Evolutionary conservation across 2,888 invertebrate species (phyloP), one percentile per base, ranked within the genome.

Genomic region (Synergus laeviventris): DNA sequence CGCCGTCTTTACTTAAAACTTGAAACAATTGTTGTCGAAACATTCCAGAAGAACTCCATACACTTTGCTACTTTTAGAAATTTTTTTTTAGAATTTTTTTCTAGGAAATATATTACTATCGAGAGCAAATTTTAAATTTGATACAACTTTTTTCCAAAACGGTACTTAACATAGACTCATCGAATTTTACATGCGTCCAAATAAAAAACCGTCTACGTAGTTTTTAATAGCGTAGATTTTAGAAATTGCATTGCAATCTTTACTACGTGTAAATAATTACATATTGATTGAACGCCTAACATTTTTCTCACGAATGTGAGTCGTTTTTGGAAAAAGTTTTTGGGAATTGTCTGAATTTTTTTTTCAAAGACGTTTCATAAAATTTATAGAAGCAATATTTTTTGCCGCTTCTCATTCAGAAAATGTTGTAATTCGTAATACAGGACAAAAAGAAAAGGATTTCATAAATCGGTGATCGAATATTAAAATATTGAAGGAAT

Each of bases 191-290:
- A 70, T 49, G 31, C 49, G 70, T 70, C 70, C 70, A 31, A 70
- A 70, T 70, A 14, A 39, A 70, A 70, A 49, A 31, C 70, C 49
- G 70, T 70, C 49, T 70, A 45, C 70, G 16, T 70, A 70, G 70
- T 31, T n/a, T 70, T 49, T 49, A 70, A 70, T 70, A 49, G 70
- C 31, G 70, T 45, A 45, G 49, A 70, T 12, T 49, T 31, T 45
- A 49, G n/a, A 70, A 70, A 70, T 70, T 70, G 70, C 70, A 70
- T 36, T 70, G 70, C 49, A 70, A 70, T 54, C 49, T 70, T 49
- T 70, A 70, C 49, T 49, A 70, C 49, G 49, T 70, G 70, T 70
- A 70, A 70, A 70, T 70, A 70, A 45, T 21, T 70, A 70, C 42
- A 45, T 45, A 49, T 45, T 70, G 49, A 70, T 49, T 4, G 24